phyloP scores from a whole-genome alignment of 2,113 vertebrate genomes.

The Shinisaurus crocodilurus region DNA sequence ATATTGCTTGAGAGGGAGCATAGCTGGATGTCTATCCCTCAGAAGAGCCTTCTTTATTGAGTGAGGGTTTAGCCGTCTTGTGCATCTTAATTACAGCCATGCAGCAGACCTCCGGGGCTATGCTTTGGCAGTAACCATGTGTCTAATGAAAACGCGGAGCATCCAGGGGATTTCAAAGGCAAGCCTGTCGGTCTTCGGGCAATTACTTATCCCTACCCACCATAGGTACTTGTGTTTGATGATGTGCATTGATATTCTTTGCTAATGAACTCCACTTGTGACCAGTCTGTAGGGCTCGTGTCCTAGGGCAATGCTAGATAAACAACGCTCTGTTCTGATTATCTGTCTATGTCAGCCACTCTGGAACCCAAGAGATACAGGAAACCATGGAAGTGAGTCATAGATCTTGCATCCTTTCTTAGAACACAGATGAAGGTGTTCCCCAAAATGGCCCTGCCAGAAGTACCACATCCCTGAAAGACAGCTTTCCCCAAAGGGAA shows the following conservation, averaged over 20 bases:
- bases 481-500: not conserved
- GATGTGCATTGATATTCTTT: slow-evolving; percentile 1
- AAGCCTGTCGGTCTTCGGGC: not conserved
- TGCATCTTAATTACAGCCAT: not conserved
- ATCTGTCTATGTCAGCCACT: not conserved
- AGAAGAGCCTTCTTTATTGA: not conserved
- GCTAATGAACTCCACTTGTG: not conserved
- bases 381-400: not conserved
- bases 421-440: not conserved
- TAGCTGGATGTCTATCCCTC: not conserved
- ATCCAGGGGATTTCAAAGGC: not conserved
- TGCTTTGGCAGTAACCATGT: not conserved
- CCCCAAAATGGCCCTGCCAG: not conserved
- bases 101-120: not conserved
- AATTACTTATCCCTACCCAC: slow-evolving; percentile 2
- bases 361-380: not conserved
- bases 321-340: not conserved
- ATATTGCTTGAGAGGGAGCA: not conserved
- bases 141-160: not conserved
- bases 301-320: slow-evolving; percentile 2
- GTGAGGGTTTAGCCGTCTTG: too few species aligned
- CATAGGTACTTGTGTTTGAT: not conserved
- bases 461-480: not conserved
- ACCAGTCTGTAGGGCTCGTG: not conserved
- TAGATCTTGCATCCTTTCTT: not conserved